Conservation (phyloP, 2,888 invertebrate species). For the Rhingia rostrata region DNA sequence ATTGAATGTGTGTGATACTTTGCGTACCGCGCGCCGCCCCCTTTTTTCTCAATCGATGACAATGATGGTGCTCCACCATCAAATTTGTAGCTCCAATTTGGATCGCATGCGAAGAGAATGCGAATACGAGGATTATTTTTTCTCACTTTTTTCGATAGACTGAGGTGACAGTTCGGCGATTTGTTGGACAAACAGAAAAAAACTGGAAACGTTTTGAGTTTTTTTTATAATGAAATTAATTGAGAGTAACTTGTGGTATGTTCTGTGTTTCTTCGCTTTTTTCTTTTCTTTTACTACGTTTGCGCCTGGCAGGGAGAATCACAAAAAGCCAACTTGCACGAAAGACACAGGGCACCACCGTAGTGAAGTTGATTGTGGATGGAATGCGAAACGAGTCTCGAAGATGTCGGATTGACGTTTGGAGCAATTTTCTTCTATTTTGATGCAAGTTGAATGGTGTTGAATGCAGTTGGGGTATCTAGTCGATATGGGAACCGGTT, state of each 20-base stretch:
- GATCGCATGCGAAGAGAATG: slow-evolving; percentile 39
- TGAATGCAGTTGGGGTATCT: background rate
- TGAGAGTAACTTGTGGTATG: slow-evolving; percentile 54
- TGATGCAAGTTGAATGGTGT: slow-evolving; percentile 10
- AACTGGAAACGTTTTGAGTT: slow-evolving; percentile 23
- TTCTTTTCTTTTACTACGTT: slow-evolving; percentile 56
- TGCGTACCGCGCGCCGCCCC: slow-evolving; percentile 61
- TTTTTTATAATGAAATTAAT: slow-evolving; percentile 57
- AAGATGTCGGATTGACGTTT: slow-evolving; percentile 51
- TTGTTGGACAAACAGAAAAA: slow-evolving; percentile 25
- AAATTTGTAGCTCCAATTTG: slow-evolving; percentile 54
- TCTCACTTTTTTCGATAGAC: slow-evolving; percentile 1
- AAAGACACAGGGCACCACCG: slow-evolving; percentile 55
- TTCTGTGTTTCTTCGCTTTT: slow-evolving; percentile 37
- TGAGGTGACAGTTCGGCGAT: slow-evolving; percentile 19
- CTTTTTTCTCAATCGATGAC: slow-evolving; percentile 73
- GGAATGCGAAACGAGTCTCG: slow-evolving; percentile 64
- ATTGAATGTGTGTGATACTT: slow-evolving; percentile 45
- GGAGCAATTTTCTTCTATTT: background rate
- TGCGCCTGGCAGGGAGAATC: slow-evolving; percentile 70
- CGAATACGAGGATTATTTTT: slow-evolving; percentile 20
- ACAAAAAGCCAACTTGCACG: slow-evolving; percentile 71
- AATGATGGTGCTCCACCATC: slow-evolving; percentile 73
- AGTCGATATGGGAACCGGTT: slow-evolving; percentile 8
- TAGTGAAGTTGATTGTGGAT: slow-evolving; percentile 63